These are phyloP conservation scores for Proterorhinus semilunaris DNA, from an alignment of 2,113 vertebrate genomes.

Conservation along the genomic window DNA sequence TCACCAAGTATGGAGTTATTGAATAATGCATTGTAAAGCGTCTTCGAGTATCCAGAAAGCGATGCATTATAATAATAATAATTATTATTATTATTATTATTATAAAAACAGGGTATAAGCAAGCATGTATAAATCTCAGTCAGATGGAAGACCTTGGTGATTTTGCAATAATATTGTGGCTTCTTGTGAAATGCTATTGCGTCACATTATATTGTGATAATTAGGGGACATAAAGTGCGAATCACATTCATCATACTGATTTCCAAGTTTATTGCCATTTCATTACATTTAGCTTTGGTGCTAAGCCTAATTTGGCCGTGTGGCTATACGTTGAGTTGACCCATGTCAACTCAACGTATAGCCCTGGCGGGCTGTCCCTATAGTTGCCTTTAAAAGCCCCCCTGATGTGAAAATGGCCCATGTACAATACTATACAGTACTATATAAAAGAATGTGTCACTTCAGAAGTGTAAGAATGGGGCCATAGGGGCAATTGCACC, in stretches of 20 bases:
- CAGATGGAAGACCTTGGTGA: too few relatives aligned
- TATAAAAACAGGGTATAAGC: too few relatives aligned
- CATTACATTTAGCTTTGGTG: not conserved
- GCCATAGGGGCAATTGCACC: constrained; percentile 11
- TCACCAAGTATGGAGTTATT: too few relatives aligned
- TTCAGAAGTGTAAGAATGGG: constrained; percentile 38
- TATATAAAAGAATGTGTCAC: constrained; percentile 27
- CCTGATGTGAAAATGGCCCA: constrained; percentile 35
- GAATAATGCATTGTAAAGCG: too few relatives aligned
- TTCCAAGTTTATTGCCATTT: not conserved
- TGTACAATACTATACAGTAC: constrained; percentile 23
- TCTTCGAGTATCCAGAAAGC: too few relatives aligned
- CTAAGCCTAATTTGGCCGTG: constrained; percentile 1
- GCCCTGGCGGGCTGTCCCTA: not conserved
- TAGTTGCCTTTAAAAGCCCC: constrained; percentile 40
- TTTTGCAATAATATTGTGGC: not conserved
- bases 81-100: too few relatives aligned
- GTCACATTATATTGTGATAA: too few relatives aligned
- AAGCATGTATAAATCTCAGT: too few relatives aligned
- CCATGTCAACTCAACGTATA: not conserved
- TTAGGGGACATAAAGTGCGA: not conserved
- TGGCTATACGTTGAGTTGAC: constrained; percentile 1
- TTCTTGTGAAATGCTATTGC: not conserved
- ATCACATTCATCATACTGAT: not conserved
- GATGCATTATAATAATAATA: too few relatives aligned